Evolutionary conservation across 1,140 invertebrate species (phyloP), one percentile per base, ranked within the genome.

Genomic region (Proales similis): DNA sequence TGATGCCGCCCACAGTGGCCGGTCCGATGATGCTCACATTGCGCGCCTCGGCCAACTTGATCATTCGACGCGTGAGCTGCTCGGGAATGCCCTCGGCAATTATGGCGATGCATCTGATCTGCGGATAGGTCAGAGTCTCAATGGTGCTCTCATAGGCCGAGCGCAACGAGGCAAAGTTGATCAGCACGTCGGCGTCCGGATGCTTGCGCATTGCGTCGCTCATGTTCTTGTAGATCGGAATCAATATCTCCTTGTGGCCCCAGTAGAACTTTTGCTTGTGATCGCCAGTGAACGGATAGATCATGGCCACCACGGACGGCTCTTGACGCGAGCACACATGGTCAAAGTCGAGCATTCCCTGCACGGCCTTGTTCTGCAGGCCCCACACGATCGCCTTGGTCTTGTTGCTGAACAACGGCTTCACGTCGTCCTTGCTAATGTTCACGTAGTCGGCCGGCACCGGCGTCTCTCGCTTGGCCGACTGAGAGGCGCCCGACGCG

Each of bases 191-290:
- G 14, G 92, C 92, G 65, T 94, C 88, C 71, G 86, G 81, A 72
- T 99, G 93, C 69, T 92, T 93, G 11, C 81, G 82, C 84, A 98
- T 94, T 3, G 91, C 90, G 70, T 95, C 90, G 66, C 83, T 85
- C 90, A 98, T 94, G 71, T 88, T 90, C 70, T 94, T 95, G 77
- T 97, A 99, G 78, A 76, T 73, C 65, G 86, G 86, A 72, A 95
- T 85, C 5, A 95, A 82, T 39, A 95, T 85, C 75, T 99, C 94
- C 72, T 96, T 96, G 75, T 98, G 93, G 0, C 94, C 95, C 87
- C 93, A 99, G 72, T 98, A 99, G 78, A 92, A 99, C 76, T 98
- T 98, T 74, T 95, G 91, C 70, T 95, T 95, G 72, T 98, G 93
- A 78, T 98, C 92, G 0, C 92, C 94, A 3, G 91, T 95, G 73